A percentile compares a stretch with the other conserved stretches of the same genome.
These are phyloP conservation scores for Malachius bipustulatus DNA, from an alignment of 2,888 invertebrate genomes.

Conservation along the genomic window DNA sequence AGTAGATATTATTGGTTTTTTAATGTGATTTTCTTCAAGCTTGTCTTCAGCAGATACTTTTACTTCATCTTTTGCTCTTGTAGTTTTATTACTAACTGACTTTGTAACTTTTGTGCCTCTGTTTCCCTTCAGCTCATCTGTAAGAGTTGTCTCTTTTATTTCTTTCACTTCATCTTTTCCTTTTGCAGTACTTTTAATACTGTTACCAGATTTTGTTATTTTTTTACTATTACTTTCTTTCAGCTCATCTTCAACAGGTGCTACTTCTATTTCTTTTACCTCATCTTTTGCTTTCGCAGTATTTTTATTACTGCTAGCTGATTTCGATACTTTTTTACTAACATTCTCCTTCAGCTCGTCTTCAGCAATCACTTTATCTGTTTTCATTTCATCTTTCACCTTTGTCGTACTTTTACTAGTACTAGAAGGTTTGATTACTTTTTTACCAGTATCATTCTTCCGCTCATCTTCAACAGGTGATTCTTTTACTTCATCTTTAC, in stretches of 20 bases:
- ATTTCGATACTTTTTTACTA: conserved; percentile 8
- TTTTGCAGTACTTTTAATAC: conserved; percentile 22
- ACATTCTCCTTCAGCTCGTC: conserved; percentile 16
- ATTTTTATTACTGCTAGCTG: not conserved
- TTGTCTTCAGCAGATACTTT: conserved; percentile 14
- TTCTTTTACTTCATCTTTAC: conserved; percentile 13
- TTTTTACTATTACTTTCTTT: conserved; percentile 11
- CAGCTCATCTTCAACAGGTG: not conserved
- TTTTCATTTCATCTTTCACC: conserved; percentile 19
- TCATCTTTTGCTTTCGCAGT: not conserved
- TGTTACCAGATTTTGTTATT: conserved; percentile 7
- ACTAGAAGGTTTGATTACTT: conserved; percentile 16
- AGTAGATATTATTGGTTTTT: too few relatives aligned
- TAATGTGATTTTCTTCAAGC: conserved; percentile 5
- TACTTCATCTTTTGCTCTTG: conserved; percentile 15
- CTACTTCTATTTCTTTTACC: not conserved
- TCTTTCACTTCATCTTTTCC: conserved; percentile 26
- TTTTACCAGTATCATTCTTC: conserved; percentile 6
- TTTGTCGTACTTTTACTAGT: conserved; percentile 17
- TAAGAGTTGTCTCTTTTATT: conserved; percentile 31
- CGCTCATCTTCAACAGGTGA: conserved; percentile 13
- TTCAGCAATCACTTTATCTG: conserved; percentile 16
- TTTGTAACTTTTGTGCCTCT: conserved; percentile 21
- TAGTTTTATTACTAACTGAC: conserved; percentile 9
- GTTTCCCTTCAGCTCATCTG: too few relatives aligned